A percentile compares a stretch with the other conserved stretches of the same genome.
Evolutionary conservation across 1,140 invertebrate species (phyloP).

Genomic region (Drosophila lini): DNA sequence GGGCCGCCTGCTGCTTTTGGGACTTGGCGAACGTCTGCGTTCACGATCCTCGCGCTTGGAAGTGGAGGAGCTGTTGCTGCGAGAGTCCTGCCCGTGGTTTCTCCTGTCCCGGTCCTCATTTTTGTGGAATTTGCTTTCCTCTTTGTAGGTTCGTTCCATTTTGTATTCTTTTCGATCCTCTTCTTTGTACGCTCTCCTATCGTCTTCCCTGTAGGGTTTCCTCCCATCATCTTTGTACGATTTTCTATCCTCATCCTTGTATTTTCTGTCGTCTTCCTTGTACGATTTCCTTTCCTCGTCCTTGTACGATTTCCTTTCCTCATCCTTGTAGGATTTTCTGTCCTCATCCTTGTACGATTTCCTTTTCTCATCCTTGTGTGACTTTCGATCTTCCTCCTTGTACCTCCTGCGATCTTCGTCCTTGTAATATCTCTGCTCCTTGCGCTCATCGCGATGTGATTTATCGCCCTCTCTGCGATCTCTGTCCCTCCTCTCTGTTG

Average conservation of each 20-base stretch:
- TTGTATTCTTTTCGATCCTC: conserved; percentile 36
- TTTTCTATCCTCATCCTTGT: conserved; percentile 35
- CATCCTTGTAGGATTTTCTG: conserved; percentile 1
- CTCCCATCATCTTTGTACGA: conserved; percentile 3
- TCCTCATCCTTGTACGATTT: conserved; percentile 8
- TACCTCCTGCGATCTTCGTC: conserved; percentile 24
- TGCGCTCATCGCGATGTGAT: conserved; percentile 19
- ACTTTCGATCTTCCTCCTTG: conserved; percentile 45
- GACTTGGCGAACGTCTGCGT: conserved; percentile 30
- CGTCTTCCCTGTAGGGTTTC: conserved; percentile 31
- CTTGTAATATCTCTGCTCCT: conserved; percentile 13
- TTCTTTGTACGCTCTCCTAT: conserved; percentile 19
- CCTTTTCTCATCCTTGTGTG: conserved; percentile 13
- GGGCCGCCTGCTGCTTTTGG: conserved; percentile 21
- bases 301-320: neutral
- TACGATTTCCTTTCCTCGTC: neutral
- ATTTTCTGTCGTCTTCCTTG: conserved; percentile 13
- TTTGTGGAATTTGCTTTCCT: conserved; percentile 14
- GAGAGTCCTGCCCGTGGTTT: conserved; percentile 13
- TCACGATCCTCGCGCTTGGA: conserved; percentile 27
- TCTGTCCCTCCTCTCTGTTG: conserved; percentile 27
- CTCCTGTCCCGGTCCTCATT: conserved; percentile 25
- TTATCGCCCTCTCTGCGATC: conserved; percentile 34
- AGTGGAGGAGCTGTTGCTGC: conserved; percentile 37
- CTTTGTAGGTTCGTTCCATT: conserved; percentile 8